Evolutionary conservation across 2,797 vertebrate species (phyloP).

Genomic region (Staurois parvus): DNA sequence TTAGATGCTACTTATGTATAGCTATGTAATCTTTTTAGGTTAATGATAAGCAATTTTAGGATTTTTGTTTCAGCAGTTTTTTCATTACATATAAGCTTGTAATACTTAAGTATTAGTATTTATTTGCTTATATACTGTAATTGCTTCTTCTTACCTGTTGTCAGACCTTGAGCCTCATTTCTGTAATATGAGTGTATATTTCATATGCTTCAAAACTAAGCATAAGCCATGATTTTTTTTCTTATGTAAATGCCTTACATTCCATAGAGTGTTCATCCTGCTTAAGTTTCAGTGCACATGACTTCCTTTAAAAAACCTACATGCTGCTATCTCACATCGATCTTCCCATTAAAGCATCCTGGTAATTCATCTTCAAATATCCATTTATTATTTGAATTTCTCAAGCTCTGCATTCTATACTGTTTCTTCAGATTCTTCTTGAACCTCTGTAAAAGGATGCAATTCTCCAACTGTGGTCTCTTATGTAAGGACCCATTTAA

Average conservation of each 20-base stretch:
- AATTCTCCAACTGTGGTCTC: slow-evolving; percentile 46
- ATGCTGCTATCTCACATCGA: slow-evolving; percentile 32
- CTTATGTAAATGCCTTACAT: background rate
- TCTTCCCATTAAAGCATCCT: slow-evolving; percentile 43
- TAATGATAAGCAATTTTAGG: slow-evolving; percentile 44
- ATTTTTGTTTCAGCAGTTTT: slow-evolving; percentile 24
- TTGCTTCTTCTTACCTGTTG: background rate
- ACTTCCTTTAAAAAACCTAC: slow-evolving; percentile 40
- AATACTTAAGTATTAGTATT: slow-evolving; percentile 29
- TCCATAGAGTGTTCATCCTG: slow-evolving; percentile 2
- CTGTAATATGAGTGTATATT: background rate
- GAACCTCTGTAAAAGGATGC: slow-evolving; percentile 33
- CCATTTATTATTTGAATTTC: slow-evolving; percentile 47
- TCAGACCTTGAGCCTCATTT: background rate
- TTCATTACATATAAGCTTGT: slow-evolving; percentile 27
- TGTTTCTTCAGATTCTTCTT: slow-evolving; percentile 52
- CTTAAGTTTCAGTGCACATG: slow-evolving; percentile 20
- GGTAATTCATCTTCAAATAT: slow-evolving; percentile 51
- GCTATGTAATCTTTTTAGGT: slow-evolving; percentile 37
- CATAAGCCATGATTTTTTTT: background rate
- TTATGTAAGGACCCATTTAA: slow-evolving; percentile 50
- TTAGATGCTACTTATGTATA: slow-evolving; percentile 21
- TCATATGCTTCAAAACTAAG: background rate
- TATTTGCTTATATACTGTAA: slow-evolving; percentile 13
- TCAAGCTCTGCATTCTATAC: slow-evolving; percentile 30